These are phyloP conservation scores for Ptilodon capucinus DNA, from an alignment of 2,888 invertebrate genomes.

Conservation along the genomic window DNA sequence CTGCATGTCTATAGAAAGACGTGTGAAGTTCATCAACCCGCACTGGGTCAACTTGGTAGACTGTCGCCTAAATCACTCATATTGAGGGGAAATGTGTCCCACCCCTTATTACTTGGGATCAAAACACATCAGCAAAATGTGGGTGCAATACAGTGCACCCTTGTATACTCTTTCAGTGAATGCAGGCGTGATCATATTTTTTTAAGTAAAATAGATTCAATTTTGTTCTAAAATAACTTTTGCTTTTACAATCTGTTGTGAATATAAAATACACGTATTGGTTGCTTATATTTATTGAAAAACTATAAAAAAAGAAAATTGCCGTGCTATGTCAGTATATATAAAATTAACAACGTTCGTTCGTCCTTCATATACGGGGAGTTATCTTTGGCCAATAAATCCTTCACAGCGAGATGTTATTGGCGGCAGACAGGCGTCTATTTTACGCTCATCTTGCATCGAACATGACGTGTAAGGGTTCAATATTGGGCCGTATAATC, in stretches of 20 bases:
- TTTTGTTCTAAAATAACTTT: too few relatives aligned
- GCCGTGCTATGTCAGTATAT: conserved; percentile 11
- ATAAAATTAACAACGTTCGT: conserved; percentile 25
- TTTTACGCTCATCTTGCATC: conserved; percentile 14
- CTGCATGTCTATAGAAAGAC: too few relatives aligned
- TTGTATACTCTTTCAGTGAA: too few relatives aligned
- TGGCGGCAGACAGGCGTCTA: conserved; percentile 25
- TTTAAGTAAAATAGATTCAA: too few relatives aligned
- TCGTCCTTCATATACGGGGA: conserved; percentile 5
- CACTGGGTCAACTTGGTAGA: too few relatives aligned
- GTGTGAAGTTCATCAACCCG: too few relatives aligned
- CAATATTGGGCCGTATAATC: neutral
- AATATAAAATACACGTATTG: neutral
- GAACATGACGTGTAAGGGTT: conserved; percentile 1
- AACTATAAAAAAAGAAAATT: conserved; percentile 24
- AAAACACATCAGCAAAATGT: too few relatives aligned
- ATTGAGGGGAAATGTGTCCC: too few relatives aligned
- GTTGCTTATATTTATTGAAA: neutral
- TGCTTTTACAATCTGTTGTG: neutral
- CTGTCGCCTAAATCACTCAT: too few relatives aligned
- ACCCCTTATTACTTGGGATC: too few relatives aligned
- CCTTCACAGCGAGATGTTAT: conserved; percentile 15
- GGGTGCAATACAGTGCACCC: too few relatives aligned
- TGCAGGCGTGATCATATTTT: too few relatives aligned
- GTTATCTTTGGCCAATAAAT: conserved; percentile 38